Percentiles rank a stretch among this genome's conserved stretches.
phyloP scores from a whole-genome alignment of 2,888 invertebrate species.

The Sussaba pulchella region DNA sequence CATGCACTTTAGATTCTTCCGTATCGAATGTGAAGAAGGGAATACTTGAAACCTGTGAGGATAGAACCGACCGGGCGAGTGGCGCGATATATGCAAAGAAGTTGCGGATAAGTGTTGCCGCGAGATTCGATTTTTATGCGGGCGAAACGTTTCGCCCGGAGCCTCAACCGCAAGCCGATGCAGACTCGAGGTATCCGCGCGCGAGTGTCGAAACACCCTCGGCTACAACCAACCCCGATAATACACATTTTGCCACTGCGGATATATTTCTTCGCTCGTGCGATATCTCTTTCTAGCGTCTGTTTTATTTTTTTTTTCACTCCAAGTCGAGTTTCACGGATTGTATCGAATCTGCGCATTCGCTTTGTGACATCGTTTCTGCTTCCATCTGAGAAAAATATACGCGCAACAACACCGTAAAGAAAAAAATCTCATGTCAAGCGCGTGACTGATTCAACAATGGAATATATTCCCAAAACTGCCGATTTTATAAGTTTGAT shows the following conservation, averaged over 20 bases:
- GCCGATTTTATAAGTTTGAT: no score
- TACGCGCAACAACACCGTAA: no score
- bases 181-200: conserved; percentile 11
- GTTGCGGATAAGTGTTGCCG: neutral
- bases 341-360: neutral
- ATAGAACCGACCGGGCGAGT: conserved; percentile 33
- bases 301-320: neutral
- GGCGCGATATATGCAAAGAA: neutral
- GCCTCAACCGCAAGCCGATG: neutral
- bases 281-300: neutral
- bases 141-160: conserved; percentile 19
- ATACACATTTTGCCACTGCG: neutral
- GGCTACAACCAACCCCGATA: conserved; percentile 4
- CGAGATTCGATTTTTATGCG: conserved; percentile 25
- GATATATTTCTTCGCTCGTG: no score
- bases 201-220: neutral
- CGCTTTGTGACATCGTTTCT: neutral
- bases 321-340: neutral
- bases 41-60: neutral
- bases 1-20: conserved; percentile 37
- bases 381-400: no score
- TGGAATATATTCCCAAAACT: no score
- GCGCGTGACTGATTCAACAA: no score
- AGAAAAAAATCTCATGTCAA: no score
- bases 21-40: conserved; percentile 4